Percentiles rank a stretch among this genome's conserved stretches.
These are phyloP conservation scores for Acanthisitta chloris DNA, from an alignment of 2,113 vertebrate genomes.

Conservation along the genomic window DNA sequence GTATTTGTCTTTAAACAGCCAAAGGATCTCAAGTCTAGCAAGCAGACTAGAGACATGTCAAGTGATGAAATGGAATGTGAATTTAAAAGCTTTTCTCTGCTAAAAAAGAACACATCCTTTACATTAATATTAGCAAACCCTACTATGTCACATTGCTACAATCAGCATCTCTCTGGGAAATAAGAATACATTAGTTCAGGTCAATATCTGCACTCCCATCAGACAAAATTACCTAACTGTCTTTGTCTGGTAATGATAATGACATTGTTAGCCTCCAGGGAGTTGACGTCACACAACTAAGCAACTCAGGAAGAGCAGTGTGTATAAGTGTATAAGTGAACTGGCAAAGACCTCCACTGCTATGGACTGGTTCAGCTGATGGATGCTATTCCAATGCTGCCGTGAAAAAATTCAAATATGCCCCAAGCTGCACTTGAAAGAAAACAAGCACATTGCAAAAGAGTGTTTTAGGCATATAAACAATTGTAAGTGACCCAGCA, in stretches of 20 bases:
- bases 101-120: constrained; percentile 19
- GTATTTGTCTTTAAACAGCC: constrained; percentile 24
- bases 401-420: background rate
- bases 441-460: background rate
- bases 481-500: background rate
- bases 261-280: constrained; percentile 53
- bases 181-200: constrained; percentile 64
- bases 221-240: constrained; percentile 54
- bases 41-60: constrained; percentile 5
- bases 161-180: constrained; percentile 40
- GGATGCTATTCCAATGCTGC: background rate
- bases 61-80: constrained; percentile 33
- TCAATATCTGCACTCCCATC: constrained; percentile 63
- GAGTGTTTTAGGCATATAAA: background rate
- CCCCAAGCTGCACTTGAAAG: background rate
- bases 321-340: background rate
- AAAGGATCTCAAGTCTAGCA: constrained; percentile 18
- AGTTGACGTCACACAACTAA: constrained; percentile 17
- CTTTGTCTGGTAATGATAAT: constrained; percentile 62
- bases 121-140: constrained; percentile 36
- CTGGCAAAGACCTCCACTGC: background rate
- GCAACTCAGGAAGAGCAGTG: background rate
- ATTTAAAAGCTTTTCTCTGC: constrained; percentile 35
- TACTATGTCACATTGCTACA: constrained; percentile 35
- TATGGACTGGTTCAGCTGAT: background rate